Evolutionary conservation across 2,888 invertebrate genomes (phyloP).

Genomic region (Pyrrhia umbra): DNA sequence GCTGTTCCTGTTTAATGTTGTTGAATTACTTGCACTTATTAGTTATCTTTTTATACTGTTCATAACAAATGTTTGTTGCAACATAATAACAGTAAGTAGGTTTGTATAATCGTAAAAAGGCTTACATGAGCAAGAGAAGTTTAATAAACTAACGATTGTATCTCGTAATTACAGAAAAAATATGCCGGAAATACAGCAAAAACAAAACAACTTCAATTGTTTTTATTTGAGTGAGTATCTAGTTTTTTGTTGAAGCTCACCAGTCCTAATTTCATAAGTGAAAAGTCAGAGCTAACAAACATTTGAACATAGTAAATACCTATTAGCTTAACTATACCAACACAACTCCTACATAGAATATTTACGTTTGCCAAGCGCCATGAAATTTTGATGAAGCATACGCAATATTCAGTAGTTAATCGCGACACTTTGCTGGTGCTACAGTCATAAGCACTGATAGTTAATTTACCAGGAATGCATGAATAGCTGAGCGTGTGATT

Average conservation of each 20-base stretch:
- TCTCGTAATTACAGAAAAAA: no score
- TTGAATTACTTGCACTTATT: constrained; percentile 46
- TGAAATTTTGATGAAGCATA: constrained; percentile 47
- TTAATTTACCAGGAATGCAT: constrained; percentile 77
- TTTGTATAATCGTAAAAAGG: no score
- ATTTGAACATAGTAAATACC: no score
- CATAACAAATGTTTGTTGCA: constrained; percentile 10
- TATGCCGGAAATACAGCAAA: no score
- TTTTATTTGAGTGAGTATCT: no score
- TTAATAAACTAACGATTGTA: no score
- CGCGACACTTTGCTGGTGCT: constrained; percentile 52
- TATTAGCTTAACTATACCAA: constrained; percentile 1
- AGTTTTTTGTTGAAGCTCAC: background rate
- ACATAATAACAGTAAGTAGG: background rate
- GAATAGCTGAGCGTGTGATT: constrained; percentile 76
- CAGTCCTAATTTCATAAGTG: background rate
- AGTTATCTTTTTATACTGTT: constrained; percentile 41
- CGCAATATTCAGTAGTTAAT: constrained; percentile 57
- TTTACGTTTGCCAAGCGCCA: constrained; percentile 26
- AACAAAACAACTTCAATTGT: no score
- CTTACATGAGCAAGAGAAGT: no score
- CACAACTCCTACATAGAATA: constrained; percentile 1
- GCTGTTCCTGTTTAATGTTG: constrained; percentile 41
- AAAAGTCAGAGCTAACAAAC: background rate
- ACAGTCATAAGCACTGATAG: constrained; percentile 64